phyloP scores from a whole-genome alignment of 2,113 vertebrate species.

The Hemiprocne comata region DNA sequence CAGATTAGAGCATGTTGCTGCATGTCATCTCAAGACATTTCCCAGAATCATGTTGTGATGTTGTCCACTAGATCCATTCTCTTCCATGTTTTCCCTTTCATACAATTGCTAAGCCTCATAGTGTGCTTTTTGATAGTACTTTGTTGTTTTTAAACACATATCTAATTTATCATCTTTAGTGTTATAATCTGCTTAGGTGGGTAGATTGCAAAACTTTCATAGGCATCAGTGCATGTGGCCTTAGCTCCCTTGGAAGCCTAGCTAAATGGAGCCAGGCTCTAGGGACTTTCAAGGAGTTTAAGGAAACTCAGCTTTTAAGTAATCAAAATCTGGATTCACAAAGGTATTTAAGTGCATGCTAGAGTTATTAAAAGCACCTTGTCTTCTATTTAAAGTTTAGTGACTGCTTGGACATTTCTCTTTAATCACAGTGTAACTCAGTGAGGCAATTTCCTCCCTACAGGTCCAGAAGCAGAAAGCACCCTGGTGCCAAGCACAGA shows the following conservation, averaged over 20 bases:
- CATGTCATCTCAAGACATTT: not conserved
- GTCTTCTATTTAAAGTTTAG: not conserved
- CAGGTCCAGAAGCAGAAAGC: not conserved
- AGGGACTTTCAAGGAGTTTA: not conserved
- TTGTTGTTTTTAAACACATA: not conserved
- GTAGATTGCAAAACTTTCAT: not conserved
- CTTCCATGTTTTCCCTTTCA: not conserved
- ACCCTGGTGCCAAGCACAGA: too few species aligned
- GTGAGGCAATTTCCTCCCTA: not conserved
- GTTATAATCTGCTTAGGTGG: not conserved
- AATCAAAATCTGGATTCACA: not conserved
- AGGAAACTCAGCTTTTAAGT: fast-evolving
- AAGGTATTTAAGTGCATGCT: not conserved
- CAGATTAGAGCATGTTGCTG: not conserved
- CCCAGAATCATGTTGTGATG: not conserved
- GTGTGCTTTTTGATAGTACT: not conserved
- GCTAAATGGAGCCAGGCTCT: not conserved
- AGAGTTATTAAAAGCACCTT: not conserved
- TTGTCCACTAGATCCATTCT: not conserved
- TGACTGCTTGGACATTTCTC: not conserved
- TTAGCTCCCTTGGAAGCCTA: not conserved
- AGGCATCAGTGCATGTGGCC: not conserved
- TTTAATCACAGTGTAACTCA: not conserved
- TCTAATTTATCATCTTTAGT: not conserved
- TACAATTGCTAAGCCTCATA: not conserved